Percentiles rank a stretch among this genome's conserved stretches.
phyloP scores from a whole-genome alignment of 2,888 invertebrate genomes.

The Chloromyia formosa region DNA sequence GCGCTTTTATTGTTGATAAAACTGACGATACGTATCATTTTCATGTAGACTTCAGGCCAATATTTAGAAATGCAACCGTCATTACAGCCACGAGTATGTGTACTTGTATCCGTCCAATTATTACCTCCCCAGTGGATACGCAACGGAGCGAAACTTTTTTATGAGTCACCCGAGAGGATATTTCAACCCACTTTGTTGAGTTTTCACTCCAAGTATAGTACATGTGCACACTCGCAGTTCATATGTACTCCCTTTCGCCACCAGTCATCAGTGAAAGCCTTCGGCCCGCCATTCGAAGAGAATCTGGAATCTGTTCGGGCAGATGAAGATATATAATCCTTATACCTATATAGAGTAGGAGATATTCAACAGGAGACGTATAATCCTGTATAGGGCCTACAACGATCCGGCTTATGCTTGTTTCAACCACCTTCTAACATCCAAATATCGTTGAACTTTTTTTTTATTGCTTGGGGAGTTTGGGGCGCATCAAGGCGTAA shows the following conservation, averaged over 20 bases:
- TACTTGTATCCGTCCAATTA: constrained; percentile 10
- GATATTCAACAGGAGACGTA: constrained; percentile 39
- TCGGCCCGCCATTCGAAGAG: no score
- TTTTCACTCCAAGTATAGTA: constrained; percentile 24
- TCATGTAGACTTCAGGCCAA: no score
- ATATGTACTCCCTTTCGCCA: not conserved
- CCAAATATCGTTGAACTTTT: constrained; percentile 26
- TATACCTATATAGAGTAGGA: not conserved
- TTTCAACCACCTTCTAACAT: not conserved
- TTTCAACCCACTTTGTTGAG: constrained; percentile 33
- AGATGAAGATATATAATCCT: not conserved
- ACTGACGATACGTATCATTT: no score
- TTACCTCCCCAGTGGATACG: constrained; percentile 21
- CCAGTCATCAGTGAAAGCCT: not conserved
- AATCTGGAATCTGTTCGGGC: no score
- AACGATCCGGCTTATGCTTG: constrained; percentile 11
- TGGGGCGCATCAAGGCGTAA: constrained; percentile 26
- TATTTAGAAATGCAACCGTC: no score
- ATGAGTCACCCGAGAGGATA: not conserved
- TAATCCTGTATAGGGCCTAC: constrained; percentile 4
- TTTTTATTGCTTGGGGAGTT: constrained; percentile 31
- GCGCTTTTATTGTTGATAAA: no score
- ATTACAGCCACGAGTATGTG: no score
- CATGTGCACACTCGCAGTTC: not conserved
- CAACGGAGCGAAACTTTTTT: constrained; percentile 40